These are phyloP conservation scores for Sturnira hondurensis DNA, from an alignment of 2,113 vertebrate genomes.

Conservation along the genomic window DNA sequence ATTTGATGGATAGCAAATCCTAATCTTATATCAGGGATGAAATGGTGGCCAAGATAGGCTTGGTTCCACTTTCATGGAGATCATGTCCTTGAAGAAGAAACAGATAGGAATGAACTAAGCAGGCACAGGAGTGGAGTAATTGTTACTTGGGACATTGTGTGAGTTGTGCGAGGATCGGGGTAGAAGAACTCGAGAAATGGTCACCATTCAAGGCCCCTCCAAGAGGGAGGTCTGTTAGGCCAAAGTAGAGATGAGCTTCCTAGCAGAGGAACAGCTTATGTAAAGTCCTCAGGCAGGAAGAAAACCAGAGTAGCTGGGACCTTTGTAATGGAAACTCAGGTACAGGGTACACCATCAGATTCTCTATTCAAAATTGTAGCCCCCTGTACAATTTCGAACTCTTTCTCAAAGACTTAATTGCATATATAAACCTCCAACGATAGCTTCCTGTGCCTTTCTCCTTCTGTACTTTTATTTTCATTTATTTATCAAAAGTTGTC, in stretches of 20 bases:
- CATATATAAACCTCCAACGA: neutral
- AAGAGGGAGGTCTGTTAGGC: too few species aligned
- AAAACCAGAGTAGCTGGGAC: neutral
- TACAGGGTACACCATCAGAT: fast-evolving
- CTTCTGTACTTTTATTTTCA: neutral
- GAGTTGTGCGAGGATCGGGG: neutral
- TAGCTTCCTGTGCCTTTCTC: neutral
- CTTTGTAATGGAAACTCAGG: neutral
- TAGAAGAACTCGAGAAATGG: neutral
- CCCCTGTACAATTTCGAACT: neutral
- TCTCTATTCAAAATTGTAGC: neutral
- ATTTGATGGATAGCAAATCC: neutral
- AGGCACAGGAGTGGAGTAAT: neutral
- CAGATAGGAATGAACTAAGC: neutral
- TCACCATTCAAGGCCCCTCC: fast-evolving
- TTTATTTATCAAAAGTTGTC: neutral
- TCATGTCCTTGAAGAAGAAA: neutral
- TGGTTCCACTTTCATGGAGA: neutral
- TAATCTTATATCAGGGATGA: neutral
- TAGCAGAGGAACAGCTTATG: neutral
- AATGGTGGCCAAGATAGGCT: neutral
- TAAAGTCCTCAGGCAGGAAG: neutral
- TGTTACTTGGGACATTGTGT: neutral
- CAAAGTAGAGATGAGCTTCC: neutral
- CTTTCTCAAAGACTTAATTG: neutral